phyloP scores from a whole-genome alignment of 2,797 vertebrate species.

The Hypotaenidia okinawae region DNA sequence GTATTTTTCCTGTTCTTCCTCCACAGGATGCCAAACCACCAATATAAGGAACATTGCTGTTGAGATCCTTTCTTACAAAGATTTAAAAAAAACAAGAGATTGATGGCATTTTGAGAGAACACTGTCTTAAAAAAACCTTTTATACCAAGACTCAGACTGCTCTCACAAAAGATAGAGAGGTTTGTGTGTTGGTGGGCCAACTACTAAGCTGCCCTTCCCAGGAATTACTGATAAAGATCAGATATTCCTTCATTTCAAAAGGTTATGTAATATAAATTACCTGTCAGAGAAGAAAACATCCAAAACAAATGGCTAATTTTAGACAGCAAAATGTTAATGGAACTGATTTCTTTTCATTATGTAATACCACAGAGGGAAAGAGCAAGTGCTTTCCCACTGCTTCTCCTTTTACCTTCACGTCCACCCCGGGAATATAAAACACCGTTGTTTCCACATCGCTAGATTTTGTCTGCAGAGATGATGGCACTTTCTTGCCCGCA shows the following conservation, averaged over 20 bases:
- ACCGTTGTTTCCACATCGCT: constrained; percentile 96
- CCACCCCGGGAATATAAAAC: constrained; percentile 98
- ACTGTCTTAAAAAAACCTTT: not conserved
- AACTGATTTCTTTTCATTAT: not conserved
- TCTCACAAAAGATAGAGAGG: not conserved
- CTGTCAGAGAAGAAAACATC: not conserved
- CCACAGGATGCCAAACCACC: not conserved
- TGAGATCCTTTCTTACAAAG: not conserved
- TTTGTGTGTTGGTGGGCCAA: not conserved
- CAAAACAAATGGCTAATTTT: not conserved
- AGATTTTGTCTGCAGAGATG: constrained; percentile 92
- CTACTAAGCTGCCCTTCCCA: not conserved
- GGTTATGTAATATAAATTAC: not conserved
- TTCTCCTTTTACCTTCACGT: constrained; percentile 89
- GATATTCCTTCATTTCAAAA: not conserved
- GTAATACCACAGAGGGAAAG: not conserved
- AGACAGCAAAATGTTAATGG: not conserved
- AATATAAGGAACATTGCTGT: not conserved
- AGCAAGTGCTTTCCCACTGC: not conserved
- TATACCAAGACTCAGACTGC: not conserved
- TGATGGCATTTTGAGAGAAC: not conserved
- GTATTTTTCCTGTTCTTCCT: not conserved
- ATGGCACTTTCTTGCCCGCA: constrained; percentile 93
- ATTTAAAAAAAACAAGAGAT: not conserved
- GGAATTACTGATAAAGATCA: not conserved